These are phyloP conservation scores for Parapsyche elsis DNA, from an alignment of 1,140 invertebrate genomes.

Conservation along the genomic window DNA sequence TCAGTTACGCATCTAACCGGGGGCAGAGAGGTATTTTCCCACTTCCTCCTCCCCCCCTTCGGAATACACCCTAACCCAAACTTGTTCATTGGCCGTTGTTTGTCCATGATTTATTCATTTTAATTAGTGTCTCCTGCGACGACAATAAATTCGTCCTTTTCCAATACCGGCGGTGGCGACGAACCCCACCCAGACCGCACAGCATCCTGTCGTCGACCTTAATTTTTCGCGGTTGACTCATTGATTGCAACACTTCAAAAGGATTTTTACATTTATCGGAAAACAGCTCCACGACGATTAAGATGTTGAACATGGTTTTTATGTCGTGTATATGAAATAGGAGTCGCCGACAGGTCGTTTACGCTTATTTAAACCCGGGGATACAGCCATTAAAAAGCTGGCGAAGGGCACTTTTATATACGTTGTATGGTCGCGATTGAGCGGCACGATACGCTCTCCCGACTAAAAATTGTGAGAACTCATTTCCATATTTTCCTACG, in stretches of 20 bases:
- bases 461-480: slow-evolving; percentile 16
- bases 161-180: neutral
- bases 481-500: slow-evolving; percentile 18
- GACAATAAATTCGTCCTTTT: slow-evolving; percentile 33
- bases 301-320: no score
- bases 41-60: neutral
- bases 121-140: slow-evolving; percentile 28
- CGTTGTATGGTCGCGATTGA: neutral
- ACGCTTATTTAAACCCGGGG: neutral
- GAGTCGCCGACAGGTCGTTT: neutral
- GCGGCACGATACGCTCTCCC: neutral
- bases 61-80: neutral
- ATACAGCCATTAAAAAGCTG: neutral
- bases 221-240: neutral
- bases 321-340: neutral
- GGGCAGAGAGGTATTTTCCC: neutral
- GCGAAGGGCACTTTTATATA: neutral
- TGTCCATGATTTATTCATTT: slow-evolving; percentile 35
- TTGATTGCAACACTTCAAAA: neutral
- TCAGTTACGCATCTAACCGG: slow-evolving; percentile 33
- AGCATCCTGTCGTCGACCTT: no score
- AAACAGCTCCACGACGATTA: no score
- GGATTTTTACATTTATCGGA: neutral
- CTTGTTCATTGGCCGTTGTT: slow-evolving; percentile 7
- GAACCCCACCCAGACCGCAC: no score